These are phyloP conservation scores for Empis stercorea DNA, from an alignment of 2,888 invertebrate species.

Conservation along the genomic window DNA sequence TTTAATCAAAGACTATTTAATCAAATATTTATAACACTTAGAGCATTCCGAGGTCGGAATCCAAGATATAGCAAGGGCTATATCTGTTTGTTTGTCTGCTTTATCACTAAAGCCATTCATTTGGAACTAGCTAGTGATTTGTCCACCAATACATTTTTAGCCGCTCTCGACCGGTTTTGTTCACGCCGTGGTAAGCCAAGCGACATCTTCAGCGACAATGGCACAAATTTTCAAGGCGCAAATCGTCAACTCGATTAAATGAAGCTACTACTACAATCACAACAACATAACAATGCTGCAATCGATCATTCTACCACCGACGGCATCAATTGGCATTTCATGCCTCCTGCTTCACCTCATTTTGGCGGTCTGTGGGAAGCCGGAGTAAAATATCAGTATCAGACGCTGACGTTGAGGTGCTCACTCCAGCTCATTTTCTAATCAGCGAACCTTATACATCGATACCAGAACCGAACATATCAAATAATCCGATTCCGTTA, in stretches of 20 bases:
- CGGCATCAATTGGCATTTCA: conserved; percentile 1
- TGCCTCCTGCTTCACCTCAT: background rate
- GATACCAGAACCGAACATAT: no score
- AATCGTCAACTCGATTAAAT: background rate
- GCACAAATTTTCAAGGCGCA: conserved; percentile 6
- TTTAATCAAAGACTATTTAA: no score
- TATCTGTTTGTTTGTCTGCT: conserved; percentile 1
- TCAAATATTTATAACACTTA: conserved; percentile 1
- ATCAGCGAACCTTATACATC: background rate
- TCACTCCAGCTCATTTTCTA: background rate
- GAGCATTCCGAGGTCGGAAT: background rate
- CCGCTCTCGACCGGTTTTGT: background rate
- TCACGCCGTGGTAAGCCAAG: background rate
- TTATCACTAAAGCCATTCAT: background rate
- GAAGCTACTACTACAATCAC: background rate
- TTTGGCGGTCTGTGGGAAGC: background rate
- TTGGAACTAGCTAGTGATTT: background rate
- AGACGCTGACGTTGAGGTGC: background rate
- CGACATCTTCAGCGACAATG: background rate
- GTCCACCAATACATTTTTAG: background rate
- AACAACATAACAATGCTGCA: background rate
- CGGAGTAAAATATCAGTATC: background rate
- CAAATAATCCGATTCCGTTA: no score
- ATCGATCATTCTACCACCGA: background rate
- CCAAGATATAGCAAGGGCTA: background rate